Conservation (phyloP, 2,888 invertebrate genomes). For the Ariolimax columbianus region DNA sequence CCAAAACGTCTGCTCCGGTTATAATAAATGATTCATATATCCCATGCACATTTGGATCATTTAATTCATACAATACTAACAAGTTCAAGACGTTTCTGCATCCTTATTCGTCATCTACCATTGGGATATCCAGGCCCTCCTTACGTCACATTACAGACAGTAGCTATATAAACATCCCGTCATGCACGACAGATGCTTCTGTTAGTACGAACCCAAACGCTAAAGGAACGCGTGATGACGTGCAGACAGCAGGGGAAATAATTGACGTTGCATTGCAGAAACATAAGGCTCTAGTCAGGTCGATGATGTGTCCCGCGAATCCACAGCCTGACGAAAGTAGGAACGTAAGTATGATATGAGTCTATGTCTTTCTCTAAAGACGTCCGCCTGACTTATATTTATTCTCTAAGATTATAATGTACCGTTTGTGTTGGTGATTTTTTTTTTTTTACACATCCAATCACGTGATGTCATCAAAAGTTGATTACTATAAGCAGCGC, state of each 20-base stretch:
- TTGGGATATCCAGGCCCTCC: not conserved
- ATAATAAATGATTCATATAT: not conserved
- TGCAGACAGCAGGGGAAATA: constrained; percentile 23
- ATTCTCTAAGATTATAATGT: too few species aligned
- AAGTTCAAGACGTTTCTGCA: not conserved
- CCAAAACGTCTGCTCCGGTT: not conserved
- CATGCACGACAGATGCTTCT: not conserved
- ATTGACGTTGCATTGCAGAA: constrained; percentile 43
- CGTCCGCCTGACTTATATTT: too few species aligned
- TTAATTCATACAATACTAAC: not conserved
- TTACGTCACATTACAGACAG: not conserved
- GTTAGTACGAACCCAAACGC: not conserved
- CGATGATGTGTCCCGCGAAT: constrained; percentile 8
- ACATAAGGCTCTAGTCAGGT: constrained; percentile 45
- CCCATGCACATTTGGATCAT: not conserved
- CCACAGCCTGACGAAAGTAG: not conserved
- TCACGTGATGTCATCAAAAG: too few species aligned
- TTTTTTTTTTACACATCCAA: too few species aligned
- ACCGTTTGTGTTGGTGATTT: too few species aligned
- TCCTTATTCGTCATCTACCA: not conserved
- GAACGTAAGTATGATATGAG: constrained; percentile 15
- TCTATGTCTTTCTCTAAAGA: too few species aligned
- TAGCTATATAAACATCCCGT: not conserved
- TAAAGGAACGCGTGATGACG: not conserved
- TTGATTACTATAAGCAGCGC: too few species aligned